Evolutionary conservation across 2,797 vertebrate genomes (phyloP), one percentile per base, ranked within the genome.

Genomic region (Darevskia mixta): DNA sequence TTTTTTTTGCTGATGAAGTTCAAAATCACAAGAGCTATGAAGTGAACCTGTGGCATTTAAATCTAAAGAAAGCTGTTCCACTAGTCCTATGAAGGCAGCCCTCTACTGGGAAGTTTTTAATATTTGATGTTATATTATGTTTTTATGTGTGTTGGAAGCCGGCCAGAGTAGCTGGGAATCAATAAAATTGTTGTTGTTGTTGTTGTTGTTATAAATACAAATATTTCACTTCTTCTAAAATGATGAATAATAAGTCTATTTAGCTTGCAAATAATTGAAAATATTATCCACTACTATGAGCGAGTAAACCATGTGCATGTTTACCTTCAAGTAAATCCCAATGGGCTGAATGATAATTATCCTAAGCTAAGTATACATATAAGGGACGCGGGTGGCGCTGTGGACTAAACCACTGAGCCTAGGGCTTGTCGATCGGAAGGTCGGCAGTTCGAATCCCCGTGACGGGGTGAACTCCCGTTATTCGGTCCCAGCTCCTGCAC

Each of bases 181-280:
- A 55, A 55, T 55, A 55, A 55, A 55, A 11, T 49, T 49, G 49
- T 55, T 11, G 45, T 49, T 11, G 45, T 45, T 10, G 45, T 45
- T 10, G 45, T 49, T 13, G 49, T 49, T 94, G 91, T 95, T 96
- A 95, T 96, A 95, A 96, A 95, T 96, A 96, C 93, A 93, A 82
- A 95, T 94, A 95, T 96, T 80, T 95, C 95, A 94, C 96, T 96
- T 96, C 93, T 96, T 96, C 93, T 96, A 95, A 96, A 96, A 95
- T 97, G 96, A 95, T 95, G 87, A 93, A 91, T 91, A 83, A 95
- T 93, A 94, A 93, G 94, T 96, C 94, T 94, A 92, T 96, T 94
- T 86, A 82, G 91, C 95, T 94, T 93, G 91, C 58, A 89, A 95
- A 90, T 95, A 58, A 69, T 55, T 76, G 67, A 85, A 71, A 61